phyloP scores from a whole-genome alignment of 2,888 invertebrate species.

The Drosophila mimetica region DNA sequence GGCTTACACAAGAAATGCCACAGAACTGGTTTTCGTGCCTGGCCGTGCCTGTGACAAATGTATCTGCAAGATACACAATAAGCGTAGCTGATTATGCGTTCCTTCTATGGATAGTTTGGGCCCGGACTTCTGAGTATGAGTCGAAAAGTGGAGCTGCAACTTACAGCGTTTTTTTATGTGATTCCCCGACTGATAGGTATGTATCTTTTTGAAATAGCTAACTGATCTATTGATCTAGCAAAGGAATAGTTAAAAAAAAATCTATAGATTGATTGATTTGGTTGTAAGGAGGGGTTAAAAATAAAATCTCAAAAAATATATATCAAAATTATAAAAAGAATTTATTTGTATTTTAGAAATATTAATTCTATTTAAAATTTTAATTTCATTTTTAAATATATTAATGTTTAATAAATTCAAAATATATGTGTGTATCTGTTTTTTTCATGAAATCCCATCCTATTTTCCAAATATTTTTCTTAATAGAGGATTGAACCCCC shows the following conservation, averaged over 20 bases:
- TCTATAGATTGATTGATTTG: too few relatives aligned
- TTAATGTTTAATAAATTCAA: too few relatives aligned
- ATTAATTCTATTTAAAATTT: too few relatives aligned
- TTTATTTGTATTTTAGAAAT: too few relatives aligned
- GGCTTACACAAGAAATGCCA: constrained; percentile 51
- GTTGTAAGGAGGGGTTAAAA: too few relatives aligned
- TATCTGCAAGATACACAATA: constrained; percentile 57
- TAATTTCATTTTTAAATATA: too few relatives aligned
- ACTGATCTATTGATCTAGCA: background rate
- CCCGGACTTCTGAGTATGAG: constrained; percentile 2
- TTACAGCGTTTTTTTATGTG: background rate
- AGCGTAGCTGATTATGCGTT: constrained; percentile 25
- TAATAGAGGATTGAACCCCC: background rate
- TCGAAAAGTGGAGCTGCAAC: constrained; percentile 29
- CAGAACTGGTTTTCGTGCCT: constrained; percentile 60
- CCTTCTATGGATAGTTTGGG: constrained; percentile 24
- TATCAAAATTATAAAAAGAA: too few relatives aligned
- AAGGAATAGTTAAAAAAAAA: background rate
- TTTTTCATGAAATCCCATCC: too few relatives aligned
- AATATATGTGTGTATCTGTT: too few relatives aligned
- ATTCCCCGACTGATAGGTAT: too few relatives aligned
- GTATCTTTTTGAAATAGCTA: background rate
- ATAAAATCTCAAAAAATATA: too few relatives aligned
- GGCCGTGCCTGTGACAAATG: constrained; percentile 54
- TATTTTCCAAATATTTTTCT: too few relatives aligned